Base-by-base conservation (phyloP, 2,113 vertebrate species). In the Laticauda laticaudata region DNA sequence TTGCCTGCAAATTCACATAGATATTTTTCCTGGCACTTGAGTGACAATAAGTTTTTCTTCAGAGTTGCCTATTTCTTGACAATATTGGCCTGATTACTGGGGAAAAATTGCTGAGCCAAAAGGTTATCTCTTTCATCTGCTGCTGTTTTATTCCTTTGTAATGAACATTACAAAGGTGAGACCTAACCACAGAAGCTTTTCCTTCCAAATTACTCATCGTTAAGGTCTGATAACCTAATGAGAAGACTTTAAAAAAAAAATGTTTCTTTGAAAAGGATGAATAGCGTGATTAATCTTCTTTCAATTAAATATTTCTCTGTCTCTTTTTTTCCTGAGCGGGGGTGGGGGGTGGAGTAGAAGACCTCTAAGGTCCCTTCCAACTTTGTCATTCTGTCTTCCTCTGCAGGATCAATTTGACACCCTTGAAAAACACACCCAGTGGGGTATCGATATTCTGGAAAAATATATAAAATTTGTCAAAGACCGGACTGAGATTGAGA, bases 381-480 rank as follows among this genome's bases (percentile, higher is more conserved):
- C 59, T 11, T 61, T 61, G 3, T 26, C 3, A 61, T 11, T 61
- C 59, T 61, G 59, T 61, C 24, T 54, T 95, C 88, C n/a, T 81
- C 95, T 96, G 94, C 98, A 99, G 99, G 99, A 99, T 98, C 99
- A 99, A 96, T 99, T 99, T 98, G 99, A 99, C 97, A 99, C 98
- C 98, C 97, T 99, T 96, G 99, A 99, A 97, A 99, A 99, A 97
- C 99, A 99, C 86, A 99, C 99, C 0, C 99, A 99, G 94, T 99
- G 98, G 98, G 99, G 99, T 61, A 99, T 99, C 92, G 99, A 99
- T 91, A 98, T 99, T 93, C 97, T 99, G 94, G 99, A 99, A 95
- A 99, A 98, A 96, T 99, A 99, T 97, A 98, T 98, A 97, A 99
- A 99, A 98, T 99, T 99, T 95, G 99, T 99, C 2, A 99, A 99